phyloP scores from a whole-genome alignment of 2,797 vertebrate genomes.

The Hippopotamyrus pictus region DNA sequence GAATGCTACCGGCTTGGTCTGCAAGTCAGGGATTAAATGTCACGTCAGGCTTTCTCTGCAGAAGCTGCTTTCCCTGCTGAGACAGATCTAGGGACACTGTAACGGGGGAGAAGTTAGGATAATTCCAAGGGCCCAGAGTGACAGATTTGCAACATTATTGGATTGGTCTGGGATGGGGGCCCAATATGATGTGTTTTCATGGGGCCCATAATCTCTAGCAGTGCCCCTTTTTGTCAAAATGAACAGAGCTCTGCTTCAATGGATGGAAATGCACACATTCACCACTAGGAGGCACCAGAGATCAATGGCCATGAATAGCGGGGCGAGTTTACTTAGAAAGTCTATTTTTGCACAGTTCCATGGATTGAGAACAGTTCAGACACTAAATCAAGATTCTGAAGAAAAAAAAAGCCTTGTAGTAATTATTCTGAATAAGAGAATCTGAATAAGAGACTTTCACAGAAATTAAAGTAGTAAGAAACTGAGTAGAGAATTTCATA shows the following conservation, averaged over 20 bases:
- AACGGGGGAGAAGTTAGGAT: neutral
- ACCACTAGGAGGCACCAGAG: neutral
- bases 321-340: neutral
- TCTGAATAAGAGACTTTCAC: neutral
- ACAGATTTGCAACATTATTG: neutral
- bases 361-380: neutral
- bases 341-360: neutral
- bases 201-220: neutral
- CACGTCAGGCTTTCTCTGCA: neutral
- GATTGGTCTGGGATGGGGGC: neutral
- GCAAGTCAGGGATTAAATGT: neutral
- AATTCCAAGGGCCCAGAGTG: neutral
- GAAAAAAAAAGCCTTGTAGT: neutral
- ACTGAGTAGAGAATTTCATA: neutral
- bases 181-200: neutral
- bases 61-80: neutral
- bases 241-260: neutral
- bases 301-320: neutral
- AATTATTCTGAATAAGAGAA: neutral
- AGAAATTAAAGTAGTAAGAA: neutral
- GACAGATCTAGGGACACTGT: neutral
- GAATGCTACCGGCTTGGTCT: constrained; percentile 94
- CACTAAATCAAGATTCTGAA: neutral
- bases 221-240: neutral
- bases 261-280: neutral